Evolutionary conservation across 1,140 invertebrate species (phyloP), one percentile per base, ranked within the genome.

Genomic region (Littorina saxatilis): DNA sequence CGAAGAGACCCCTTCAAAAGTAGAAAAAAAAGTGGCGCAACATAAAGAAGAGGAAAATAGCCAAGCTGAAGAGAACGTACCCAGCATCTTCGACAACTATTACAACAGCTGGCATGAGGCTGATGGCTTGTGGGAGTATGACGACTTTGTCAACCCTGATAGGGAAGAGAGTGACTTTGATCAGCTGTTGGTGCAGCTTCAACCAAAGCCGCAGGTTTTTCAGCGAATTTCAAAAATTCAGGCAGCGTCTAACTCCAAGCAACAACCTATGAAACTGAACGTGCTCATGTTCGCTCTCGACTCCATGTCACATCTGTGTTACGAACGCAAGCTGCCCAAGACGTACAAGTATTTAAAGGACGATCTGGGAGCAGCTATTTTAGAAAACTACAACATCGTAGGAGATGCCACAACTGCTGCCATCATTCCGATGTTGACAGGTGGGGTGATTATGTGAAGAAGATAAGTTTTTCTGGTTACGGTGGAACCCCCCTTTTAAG

Each of bases 321-420:
- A 85, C 77, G 86, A 87, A 61, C 84, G 90, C 55, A 89, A 89
- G 76, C 81, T 91, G n/a, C 90, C 89, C 4, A 52, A 79, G 58
- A 90, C 90, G 2, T 88, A 88, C 68, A 82, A 77, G 27, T 88
- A 83, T 27, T 68, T 91, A 39, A 87, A 86, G 78, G 84, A 89
- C 37, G 79, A 81, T 13, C 81, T 90, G 43, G 84, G 82, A 27
- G 82, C 87, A 20, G 83, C 85, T 0, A 82, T 90, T 55, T 79
- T 90, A 70, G 80, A 91, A 82, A 87, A 85, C 17, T 90, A 91
- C 77, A 91, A 91, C 77, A 91, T 90, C 77, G 87, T 91, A 7
- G 90, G 90, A 0, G 90, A 91, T 86, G 90, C 85, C 20, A 91
- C 90, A 13, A 88, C 88, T 15, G 87, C 89, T 0, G 86, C 87